Conservation (phyloP, 2,113 vertebrate species). For the Hyaena hyaena region DNA sequence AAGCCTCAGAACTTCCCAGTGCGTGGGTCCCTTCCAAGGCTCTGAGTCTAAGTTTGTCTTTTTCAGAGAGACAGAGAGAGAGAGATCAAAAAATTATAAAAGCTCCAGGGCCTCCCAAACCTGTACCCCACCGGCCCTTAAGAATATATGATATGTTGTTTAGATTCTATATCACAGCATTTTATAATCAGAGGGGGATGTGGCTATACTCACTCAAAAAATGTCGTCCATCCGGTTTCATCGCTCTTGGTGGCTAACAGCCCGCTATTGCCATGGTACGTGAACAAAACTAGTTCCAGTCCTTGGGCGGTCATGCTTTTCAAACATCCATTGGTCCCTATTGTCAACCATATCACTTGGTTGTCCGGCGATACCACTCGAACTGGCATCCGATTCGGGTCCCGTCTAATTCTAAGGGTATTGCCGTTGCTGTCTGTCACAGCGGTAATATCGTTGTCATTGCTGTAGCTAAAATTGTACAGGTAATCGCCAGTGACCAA, state of each 20-base stretch:
- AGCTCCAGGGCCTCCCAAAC: not conserved
- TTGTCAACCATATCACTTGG: slow-evolving; percentile 97
- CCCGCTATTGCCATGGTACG: slow-evolving; percentile 97
- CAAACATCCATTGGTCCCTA: slow-evolving; percentile 95
- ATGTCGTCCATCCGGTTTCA: slow-evolving; percentile 98
- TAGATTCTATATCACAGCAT: not conserved
- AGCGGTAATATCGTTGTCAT: slow-evolving; percentile 94
- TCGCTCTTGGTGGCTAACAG: slow-evolving; percentile 97
- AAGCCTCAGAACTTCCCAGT: not conserved
- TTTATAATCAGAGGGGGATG: slow-evolving; percentile 11
- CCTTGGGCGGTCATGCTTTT: slow-evolving; percentile 97
- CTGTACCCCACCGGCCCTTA: not conserved
- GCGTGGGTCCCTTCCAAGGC: not conserved
- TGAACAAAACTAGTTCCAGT: slow-evolving; percentile 94
- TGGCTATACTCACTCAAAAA: slow-evolving; percentile 95
- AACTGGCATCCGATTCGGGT: slow-evolving; percentile 95
- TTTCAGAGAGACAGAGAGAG: not conserved
- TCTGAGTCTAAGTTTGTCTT: not conserved
- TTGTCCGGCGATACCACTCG: slow-evolving; percentile 97
- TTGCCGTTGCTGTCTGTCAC: slow-evolving; percentile 97
- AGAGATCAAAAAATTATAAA: not conserved
- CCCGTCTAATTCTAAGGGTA: slow-evolving; percentile 94
- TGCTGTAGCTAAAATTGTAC: slow-evolving; percentile 98
- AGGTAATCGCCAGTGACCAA: slow-evolving; percentile 96
- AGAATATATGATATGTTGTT: not conserved